Evolutionary conservation across 2,797 vertebrate genomes (phyloP), one percentile per base, ranked within the genome.

Genomic region (Propithecus deckenii): DNA sequence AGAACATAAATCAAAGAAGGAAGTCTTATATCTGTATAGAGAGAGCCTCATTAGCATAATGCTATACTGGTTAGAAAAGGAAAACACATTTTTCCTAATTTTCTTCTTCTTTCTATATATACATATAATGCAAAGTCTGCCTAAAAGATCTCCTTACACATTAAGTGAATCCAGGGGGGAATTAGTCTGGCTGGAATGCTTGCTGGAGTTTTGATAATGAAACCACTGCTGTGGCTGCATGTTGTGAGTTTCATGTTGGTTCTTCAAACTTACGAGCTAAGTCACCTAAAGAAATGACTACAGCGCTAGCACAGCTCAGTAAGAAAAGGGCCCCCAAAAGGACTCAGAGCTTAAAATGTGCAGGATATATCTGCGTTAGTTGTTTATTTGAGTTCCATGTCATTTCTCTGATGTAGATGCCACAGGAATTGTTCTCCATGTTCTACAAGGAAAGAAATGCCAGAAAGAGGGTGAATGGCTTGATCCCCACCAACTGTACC

Each of bases 121-220:
- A 52, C 6, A 55, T 55, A 23, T 0, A 57, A 57, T 57, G 55
- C 8, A 1, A 57, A 57, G 97, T 83, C 95, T 98, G 97, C 81
- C 90, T 98, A 96, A 97, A 94, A 91, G 75, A 91, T 86, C 94
- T 89, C 89, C 97, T 98, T 98, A 61, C 79, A 95, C 93, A 92
- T 98, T 92, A 97, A 94, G 83, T 81, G 95, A 96, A 90, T 84
- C 67, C 79, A 85, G 75, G 22, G 67, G 89, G 86, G 74, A 86
- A 81, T 94, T 52, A 87, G 55, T 80, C 84, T 86, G 97, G 96
- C 95, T 94, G 95, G 92, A 97, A 97, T 55, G 96, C 75, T 96
- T 93, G 97, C 95, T 97, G 80, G 80, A 97, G 79, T 89, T 98
- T 98, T 96, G 94, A 94, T 97, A 97, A 97, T 50, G 55, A 97